These are phyloP conservation scores for Schlechtendalia chinensis DNA, from an alignment of 1,140 invertebrate genomes.

Conservation along the genomic window DNA sequence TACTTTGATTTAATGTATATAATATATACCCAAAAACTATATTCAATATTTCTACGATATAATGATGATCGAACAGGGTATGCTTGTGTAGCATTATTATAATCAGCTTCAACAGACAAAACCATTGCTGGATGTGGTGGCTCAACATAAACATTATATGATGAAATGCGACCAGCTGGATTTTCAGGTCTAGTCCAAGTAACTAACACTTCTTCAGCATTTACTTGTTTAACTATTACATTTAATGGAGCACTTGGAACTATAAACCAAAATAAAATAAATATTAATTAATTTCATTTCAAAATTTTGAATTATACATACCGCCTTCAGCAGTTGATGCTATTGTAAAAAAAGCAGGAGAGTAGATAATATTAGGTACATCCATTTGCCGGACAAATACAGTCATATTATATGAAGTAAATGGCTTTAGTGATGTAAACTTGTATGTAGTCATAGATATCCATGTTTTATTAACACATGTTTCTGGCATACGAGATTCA, in stretches of 20 bases:
- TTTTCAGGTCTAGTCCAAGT: slow-evolving; percentile 66
- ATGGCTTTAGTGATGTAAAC: slow-evolving; percentile 68
- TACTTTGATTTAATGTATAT: background rate
- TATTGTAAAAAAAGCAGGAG: slow-evolving; percentile 63
- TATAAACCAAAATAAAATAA: slow-evolving; percentile 54
- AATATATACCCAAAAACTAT: slow-evolving; percentile 71
- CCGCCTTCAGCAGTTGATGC: slow-evolving; percentile 66
- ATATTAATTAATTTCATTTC: slow-evolving; percentile 7
- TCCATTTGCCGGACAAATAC: slow-evolving; percentile 65
- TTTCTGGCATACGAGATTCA: slow-evolving; percentile 54
- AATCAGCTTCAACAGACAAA: slow-evolving; percentile 54
- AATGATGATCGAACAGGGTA: slow-evolving; percentile 59
- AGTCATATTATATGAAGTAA: slow-evolving; percentile 73
- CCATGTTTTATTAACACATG: slow-evolving; percentile 65
- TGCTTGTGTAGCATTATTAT: slow-evolving; percentile 56
- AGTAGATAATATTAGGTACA: slow-evolving; percentile 58
- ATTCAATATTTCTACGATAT: slow-evolving; percentile 58
- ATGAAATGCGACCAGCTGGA: slow-evolving; percentile 65
- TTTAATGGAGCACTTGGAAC: slow-evolving; percentile 67
- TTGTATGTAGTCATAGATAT: slow-evolving; percentile 59
- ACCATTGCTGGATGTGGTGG: slow-evolving; percentile 60
- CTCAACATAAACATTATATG: slow-evolving; percentile 66
- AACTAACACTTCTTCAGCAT: slow-evolving; percentile 65
- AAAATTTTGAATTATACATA: slow-evolving; percentile 54
- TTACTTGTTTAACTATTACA: slow-evolving; percentile 65